Base-by-base conservation (phyloP, 2,888 invertebrate species). In the Cosmia trapezina region DNA sequence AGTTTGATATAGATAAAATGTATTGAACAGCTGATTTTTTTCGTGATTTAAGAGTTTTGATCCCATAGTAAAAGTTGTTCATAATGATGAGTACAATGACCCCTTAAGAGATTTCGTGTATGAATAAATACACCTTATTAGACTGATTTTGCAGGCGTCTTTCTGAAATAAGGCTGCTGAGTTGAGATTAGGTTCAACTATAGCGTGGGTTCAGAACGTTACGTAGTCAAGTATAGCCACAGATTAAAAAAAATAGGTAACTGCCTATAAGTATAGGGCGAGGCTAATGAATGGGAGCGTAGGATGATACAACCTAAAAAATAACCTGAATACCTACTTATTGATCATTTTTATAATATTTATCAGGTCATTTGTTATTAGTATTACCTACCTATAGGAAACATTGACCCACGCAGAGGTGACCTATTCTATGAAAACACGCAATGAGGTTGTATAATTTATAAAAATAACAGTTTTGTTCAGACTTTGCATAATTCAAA, bases 321-420 rank as follows among this genome's bases (percentile, higher is more conserved):
- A 0, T 45, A 53, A 66, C 78, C 76, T 43, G 17, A 65, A 73
- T 74, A 28, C 9, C 43, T 37, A 56, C 19, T 6, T 56, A 7
- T 5, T 47, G 41, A n/a, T 22, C 0, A 43, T 19, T 54, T 53
- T 43, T 6, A 17, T 33, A 11, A 45, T 22, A 43, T 2, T 0
- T 43, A 70, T 28, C 22, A n/a, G 33, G 59, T 37, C 19, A 75
- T 59, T 54, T 37, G 28, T 53, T 43, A n/a, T n/a, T n/a, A n/a
- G n/a, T n/a, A n/a, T n/a, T n/a, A n/a, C n/a, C n/a, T n/a, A n/a
- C n/a, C n/a, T n/a, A 7, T 53, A 47, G 33, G 37, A 72, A 83
- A 83, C 66, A 79, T 80, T 83, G 79, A 83, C 83, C 78, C 47
- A 41, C 17, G 78, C 54, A 19, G 4, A 63, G n/a, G 3, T 70